Conservation (phyloP, 1,140 invertebrate species). For the Acromyrmex echinatior region DNA sequence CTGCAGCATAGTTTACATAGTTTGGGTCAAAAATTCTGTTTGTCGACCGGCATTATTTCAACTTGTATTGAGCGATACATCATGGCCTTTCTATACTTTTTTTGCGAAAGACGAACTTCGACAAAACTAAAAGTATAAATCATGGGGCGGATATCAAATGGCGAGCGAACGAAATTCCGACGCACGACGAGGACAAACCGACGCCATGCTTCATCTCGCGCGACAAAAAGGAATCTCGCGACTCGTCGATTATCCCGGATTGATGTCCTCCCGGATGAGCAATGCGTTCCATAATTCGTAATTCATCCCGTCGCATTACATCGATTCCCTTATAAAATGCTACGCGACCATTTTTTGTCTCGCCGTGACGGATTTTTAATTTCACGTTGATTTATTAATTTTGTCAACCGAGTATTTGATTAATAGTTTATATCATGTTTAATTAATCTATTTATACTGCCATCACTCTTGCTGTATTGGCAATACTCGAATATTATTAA, state of each 20-base stretch:
- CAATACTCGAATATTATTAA: slow-evolving; percentile 25
- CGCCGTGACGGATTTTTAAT: slow-evolving; percentile 41
- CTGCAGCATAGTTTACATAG: slow-evolving; percentile 4
- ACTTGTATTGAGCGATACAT: slow-evolving; percentile 72
- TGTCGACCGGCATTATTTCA: slow-evolving; percentile 42
- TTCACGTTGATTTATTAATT: slow-evolving; percentile 57
- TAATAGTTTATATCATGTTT: slow-evolving; percentile 47
- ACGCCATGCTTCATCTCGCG: slow-evolving; percentile 55
- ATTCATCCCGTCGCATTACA: slow-evolving; percentile 58
- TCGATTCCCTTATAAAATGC: slow-evolving; percentile 36
- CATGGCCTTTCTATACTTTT: slow-evolving; percentile 72
- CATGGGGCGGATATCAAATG: slow-evolving; percentile 72
- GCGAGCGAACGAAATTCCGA: slow-evolving; percentile 72
- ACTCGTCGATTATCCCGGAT: slow-evolving; percentile 65
- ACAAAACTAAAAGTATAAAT: slow-evolving; percentile 76
- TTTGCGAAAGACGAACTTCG: slow-evolving; percentile 69
- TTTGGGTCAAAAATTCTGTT: slow-evolving; percentile 32
- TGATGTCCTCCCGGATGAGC: slow-evolving; percentile 54
- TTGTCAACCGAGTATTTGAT: slow-evolving; percentile 36
- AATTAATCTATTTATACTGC: slow-evolving; percentile 42
- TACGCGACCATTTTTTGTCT: slow-evolving; percentile 12
- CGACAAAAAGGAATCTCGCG: slow-evolving; percentile 60
- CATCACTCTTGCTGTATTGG: slow-evolving; percentile 31
- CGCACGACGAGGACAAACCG: slow-evolving; percentile 62
- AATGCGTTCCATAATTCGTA: slow-evolving; percentile 61